Evolutionary conservation across 2,113 vertebrate species (phyloP), one percentile per base, ranked within the genome.

Genomic region (Grantiella picta): DNA sequence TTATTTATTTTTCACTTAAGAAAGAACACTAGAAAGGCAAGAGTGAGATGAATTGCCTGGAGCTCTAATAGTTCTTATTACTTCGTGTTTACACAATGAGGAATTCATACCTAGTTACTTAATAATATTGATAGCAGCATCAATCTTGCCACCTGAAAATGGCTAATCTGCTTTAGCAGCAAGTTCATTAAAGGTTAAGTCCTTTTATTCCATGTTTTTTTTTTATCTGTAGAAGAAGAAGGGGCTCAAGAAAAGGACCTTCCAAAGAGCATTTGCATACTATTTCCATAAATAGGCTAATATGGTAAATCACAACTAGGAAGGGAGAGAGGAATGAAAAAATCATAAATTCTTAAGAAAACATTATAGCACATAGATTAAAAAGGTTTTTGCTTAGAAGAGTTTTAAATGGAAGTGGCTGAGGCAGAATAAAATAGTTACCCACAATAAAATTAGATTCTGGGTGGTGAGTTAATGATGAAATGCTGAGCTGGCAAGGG

Each of bases 91-190:
- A 86, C 77, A 75, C 72, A 93, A 86, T 92, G 63, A 97, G 66
- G 94, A 96, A 96, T 88, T 96, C 92, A 96, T 93, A 94, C 82
- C 71, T 59, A 89, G 75, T 89, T 95, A 95, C 90, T 98, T 96
- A 97, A 96, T 94, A 97, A 91, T 33, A 14, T 69, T 97, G 97
- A 96, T 94, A 97, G 86, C 82, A 95, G 95, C 95, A 97, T 97
- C 94, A 91, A 94, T 97, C 92, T 97, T 87, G 64, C n/a, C 56
- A 28, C 42, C 40, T 93, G 82, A 95, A 98, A 97, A 95, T 9
- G 20, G 82, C 65, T 97, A 96, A 95, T 96, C 94, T 97, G 87
- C 91, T 97, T 97, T 59, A 94, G 73, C 70, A 86, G 68, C 5
- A 45, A 96, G 94, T 97, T 97, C 94, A 96, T 97, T 97, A 97